Evolutionary conservation across 2,113 vertebrate species (phyloP).

Genomic region (Scartelaos histophorus): DNA sequence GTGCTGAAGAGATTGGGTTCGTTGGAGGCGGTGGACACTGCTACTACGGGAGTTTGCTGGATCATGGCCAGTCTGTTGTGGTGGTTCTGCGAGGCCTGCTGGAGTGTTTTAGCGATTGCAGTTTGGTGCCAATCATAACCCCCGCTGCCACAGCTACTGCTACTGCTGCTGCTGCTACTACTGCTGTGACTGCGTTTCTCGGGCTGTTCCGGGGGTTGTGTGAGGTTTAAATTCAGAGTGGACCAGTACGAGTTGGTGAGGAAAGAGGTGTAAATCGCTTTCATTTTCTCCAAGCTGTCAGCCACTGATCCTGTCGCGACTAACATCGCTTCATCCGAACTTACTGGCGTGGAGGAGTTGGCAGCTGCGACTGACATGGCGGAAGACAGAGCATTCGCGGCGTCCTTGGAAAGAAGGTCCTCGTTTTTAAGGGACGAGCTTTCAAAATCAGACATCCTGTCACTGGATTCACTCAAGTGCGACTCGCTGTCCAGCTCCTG

Average conservation of each 20-base stretch:
- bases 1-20: conserved; percentile 98
- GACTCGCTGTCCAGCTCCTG: conserved; percentile 98
- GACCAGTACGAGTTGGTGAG: conserved; percentile 99
- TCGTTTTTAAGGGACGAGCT: conserved; percentile 93
- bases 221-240: conserved; percentile 89
- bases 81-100: conserved; percentile 93
- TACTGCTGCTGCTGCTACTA: conserved; percentile 93
- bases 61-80: conserved; percentile 56
- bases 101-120: conserved; percentile 93
- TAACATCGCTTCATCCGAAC: conserved; percentile 79
- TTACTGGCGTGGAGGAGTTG: conserved; percentile 38
- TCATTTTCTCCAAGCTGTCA: conserved; percentile 98
- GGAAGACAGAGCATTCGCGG: conserved; percentile 68
- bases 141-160: conserved; percentile 92
- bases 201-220: conserved; percentile 76
- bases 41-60: conserved; percentile 55
- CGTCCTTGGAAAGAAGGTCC: conserved; percentile 85
- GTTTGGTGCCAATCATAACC: conserved; percentile 99
- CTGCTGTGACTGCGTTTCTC: conserved; percentile 89
- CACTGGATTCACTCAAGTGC: conserved; percentile 95
- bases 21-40: conserved; percentile 39
- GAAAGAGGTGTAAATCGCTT: conserved; percentile 97
- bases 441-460: conserved; percentile 96
- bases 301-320: conserved; percentile 73
- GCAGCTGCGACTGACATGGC: conserved; percentile 52